Base-by-base conservation (phyloP, 2,888 invertebrate genomes). In the Conops quadrifasciatus region DNA sequence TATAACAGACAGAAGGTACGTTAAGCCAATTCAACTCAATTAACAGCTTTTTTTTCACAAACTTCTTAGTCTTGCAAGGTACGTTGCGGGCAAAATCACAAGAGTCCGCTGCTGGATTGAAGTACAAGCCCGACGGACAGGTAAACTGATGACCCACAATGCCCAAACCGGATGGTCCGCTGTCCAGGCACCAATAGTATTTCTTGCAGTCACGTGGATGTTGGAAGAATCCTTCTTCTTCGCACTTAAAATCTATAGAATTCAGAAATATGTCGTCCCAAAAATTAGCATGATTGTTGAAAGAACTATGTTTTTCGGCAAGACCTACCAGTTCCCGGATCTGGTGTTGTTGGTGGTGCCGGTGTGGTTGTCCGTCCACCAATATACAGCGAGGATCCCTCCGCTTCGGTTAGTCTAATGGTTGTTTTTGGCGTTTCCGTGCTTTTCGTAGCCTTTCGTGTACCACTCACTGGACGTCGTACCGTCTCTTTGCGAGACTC, bases 151-250 rank as follows among this genome's bases (percentile, higher is more conserved):
- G 95, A 0, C 95, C 95, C 4, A 96, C 93, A 64, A 96, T 92
- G 74, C 96, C 96, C 21, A 95, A 88, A 80, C 95, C 93, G 0
- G 95, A 94, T 0, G 95, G 93, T 2, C 94, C 94, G 78, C 92
- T 94, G 82, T 95, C 95, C 75, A 96, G 87, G 82, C 96, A 96
- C 96, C 96, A 96, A 87, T 94, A 96, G 82, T 96, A 96, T 83
- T 96, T 96, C 84, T 95, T 95, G 85, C 96, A 96, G 85, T 96
- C 96, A 53, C 94, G 90, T 0, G 96, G 96, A 87, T 96, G 95
- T 19, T 92, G 91, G 87, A 91, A 96, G 88, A 96, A 96, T 2
- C 96, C 96, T 87, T 96, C 96, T 75, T 96, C 96, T 78, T 91
- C 92, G 83, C 96, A 96, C 83, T 94, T 94, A 86, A 96, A 96